Evolutionary conservation across 2,113 vertebrate species (phyloP).

Genomic region (Progne subis): DNA sequence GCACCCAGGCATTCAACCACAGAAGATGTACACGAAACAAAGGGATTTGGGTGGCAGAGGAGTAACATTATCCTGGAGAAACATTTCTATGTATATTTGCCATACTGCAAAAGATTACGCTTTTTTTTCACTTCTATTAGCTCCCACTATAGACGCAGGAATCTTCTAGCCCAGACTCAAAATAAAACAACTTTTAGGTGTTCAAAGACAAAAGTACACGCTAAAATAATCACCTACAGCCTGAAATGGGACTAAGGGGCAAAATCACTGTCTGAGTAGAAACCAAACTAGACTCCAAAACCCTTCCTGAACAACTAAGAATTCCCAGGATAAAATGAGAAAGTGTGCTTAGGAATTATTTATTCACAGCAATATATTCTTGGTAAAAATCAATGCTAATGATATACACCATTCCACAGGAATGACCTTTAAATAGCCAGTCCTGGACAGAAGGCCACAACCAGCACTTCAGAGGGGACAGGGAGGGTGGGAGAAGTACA

Average conservation of each 20-base stretch:
- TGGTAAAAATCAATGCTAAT: neutral
- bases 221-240: neutral
- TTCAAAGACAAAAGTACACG: neutral
- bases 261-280: neutral
- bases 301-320: neutral
- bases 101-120: neutral
- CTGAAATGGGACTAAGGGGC: neutral
- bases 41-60: neutral
- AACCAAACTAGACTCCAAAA: neutral
- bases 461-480: accelerated
- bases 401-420: neutral
- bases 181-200: neutral
- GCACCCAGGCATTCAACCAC: neutral
- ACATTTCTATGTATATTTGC: neutral
- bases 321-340: neutral
- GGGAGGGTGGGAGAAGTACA: neutral
- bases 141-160: neutral
- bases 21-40: neutral
- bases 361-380: neutral
- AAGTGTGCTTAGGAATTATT: neutral
- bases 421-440: neutral
- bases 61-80: neutral
- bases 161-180: neutral
- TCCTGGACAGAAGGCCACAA: neutral
- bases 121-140: neutral